A percentile compares a stretch with the other conserved stretches of the same genome.
Conservation (phyloP, 2,113 vertebrate species). For the Suncus etruscus region DNA sequence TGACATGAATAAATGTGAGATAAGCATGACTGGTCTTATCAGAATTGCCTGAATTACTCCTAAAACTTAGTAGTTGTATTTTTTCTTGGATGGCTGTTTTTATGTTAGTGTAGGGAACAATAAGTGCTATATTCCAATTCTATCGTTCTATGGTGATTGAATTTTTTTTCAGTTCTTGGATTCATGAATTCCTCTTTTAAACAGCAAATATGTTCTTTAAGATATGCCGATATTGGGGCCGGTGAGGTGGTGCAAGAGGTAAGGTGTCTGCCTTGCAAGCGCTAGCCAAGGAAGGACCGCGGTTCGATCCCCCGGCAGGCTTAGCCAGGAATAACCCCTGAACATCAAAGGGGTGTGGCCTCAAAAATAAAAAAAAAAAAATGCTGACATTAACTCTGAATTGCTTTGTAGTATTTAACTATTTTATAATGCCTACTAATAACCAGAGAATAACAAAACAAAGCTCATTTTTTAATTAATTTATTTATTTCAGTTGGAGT, state of each 20-base stretch:
- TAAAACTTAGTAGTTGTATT: neutral
- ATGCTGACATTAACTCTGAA: conserved; percentile 34
- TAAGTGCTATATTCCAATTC: neutral
- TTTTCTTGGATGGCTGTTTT: neutral
- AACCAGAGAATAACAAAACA: too few species aligned
- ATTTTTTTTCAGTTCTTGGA: conserved; percentile 11
- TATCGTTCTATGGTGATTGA: neutral
- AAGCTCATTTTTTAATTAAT: too few species aligned
- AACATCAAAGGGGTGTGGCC: too few species aligned
- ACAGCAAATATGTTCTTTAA: conserved; percentile 6
- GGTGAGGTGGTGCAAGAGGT: too few species aligned
- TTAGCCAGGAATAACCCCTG: too few species aligned
- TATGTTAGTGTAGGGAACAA: neutral
- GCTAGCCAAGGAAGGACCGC: too few species aligned
- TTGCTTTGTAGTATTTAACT: neutral
- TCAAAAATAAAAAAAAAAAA: too few species aligned
- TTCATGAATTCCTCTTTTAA: conserved; percentile 22
- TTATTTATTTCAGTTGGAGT: too few species aligned
- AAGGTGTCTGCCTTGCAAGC: too few species aligned
- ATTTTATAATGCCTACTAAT: neutral
- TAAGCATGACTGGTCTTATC: neutral
- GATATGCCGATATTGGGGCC: neutral
- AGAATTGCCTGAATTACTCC: neutral
- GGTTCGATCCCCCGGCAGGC: too few species aligned
- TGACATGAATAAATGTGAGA: neutral